Evolutionary conservation across 1,140 invertebrate species (phyloP).

Genomic region (Hermatobates lingyangjiaoensis): DNA sequence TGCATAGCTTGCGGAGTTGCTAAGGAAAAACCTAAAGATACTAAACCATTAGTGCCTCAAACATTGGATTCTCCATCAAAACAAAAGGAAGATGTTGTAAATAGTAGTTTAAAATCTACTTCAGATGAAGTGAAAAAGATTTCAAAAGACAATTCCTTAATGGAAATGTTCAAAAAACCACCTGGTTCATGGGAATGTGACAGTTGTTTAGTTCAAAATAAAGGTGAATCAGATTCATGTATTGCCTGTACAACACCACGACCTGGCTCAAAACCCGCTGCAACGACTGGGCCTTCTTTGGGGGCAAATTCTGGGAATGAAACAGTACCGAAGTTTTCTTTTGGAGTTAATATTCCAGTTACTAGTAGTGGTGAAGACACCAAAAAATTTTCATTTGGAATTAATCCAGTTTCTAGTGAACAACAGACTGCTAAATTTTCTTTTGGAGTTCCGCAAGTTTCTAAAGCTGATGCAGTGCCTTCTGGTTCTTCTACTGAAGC

Average conservation of each 20-base stretch:
- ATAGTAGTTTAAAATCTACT: not conserved
- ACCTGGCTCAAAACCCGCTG: not conserved
- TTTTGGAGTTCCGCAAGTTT: no score
- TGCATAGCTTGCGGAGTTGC: slow-evolving; percentile 8
- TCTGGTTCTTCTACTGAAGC: no score
- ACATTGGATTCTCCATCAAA: not conserved
- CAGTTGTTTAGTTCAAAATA: slow-evolving; percentile 37
- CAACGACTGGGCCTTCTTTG: not conserved
- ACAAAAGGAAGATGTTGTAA: no score
- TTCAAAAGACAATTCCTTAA: no score
- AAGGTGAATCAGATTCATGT: slow-evolving; percentile 29
- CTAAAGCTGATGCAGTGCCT: no score
- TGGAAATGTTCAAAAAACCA: slow-evolving; percentile 24
- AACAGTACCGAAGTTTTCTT: slow-evolving; percentile 4
- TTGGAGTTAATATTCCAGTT: slow-evolving; percentile 3
- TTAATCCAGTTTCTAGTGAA: no score
- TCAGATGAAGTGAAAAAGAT: no score
- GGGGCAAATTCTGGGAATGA: not conserved
- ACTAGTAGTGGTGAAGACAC: not conserved
- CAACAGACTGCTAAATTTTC: no score
- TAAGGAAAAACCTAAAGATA: not conserved
- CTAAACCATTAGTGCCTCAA: not conserved
- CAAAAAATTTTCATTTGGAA: not conserved
- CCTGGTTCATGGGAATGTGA: slow-evolving; percentile 36
- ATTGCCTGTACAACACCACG: slow-evolving; percentile 3